Conservation (phyloP, 2,888 invertebrate genomes). For the Idaea dimidiata region DNA sequence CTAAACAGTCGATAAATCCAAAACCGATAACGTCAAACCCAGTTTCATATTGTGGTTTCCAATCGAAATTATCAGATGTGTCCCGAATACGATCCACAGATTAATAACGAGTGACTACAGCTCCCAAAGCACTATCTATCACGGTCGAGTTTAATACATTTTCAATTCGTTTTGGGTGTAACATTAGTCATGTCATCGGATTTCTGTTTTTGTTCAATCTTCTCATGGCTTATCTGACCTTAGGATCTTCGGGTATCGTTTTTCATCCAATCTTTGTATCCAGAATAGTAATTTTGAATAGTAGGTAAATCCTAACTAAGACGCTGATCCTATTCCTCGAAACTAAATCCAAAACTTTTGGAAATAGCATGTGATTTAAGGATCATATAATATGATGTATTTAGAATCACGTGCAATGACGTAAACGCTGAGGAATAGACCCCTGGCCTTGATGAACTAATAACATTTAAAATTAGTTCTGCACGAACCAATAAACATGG, state of each 20-base stretch:
- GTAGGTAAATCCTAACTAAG: conserved; percentile 6
- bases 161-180: conserved; percentile 18
- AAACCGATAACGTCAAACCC: not conserved
- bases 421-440: conserved; percentile 3
- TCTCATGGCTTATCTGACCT: conserved; percentile 29
- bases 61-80: conserved; percentile 1
- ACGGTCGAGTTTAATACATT: conserved; percentile 10
- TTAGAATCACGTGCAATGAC: conserved; percentile 7
- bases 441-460: conserved; percentile 25
- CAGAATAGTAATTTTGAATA: conserved; percentile 13
- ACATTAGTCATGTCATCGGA: conserved; percentile 32
- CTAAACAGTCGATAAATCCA: conserved; percentile 1
- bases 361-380: not conserved
- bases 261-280: conserved; percentile 19
- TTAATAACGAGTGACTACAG: conserved; percentile 1
- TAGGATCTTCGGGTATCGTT: conserved; percentile 23
- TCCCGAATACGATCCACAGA: conserved; percentile 1
- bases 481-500: conserved; percentile 26
- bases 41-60: not conserved
- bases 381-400: too few relatives aligned
- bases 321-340: not conserved
- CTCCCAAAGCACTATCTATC: not conserved
- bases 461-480: conserved; percentile 25
- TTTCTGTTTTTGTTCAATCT: conserved; percentile 25
- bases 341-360: conserved; percentile 1